These are phyloP conservation scores for Spea hammondii DNA, from an alignment of 2,797 vertebrate genomes.

Conservation along the genomic window DNA sequence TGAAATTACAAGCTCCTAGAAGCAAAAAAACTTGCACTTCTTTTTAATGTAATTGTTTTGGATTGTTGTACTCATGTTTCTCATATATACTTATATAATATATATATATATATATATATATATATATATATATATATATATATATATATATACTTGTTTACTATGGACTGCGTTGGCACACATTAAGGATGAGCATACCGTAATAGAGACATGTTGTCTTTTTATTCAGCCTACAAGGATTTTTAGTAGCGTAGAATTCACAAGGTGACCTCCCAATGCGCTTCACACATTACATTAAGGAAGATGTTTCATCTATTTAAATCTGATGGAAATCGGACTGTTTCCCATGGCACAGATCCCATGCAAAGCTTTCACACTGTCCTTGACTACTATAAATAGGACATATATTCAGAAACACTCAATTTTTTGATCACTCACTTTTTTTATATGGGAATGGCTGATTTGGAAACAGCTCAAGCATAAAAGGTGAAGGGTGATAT, in stretches of 20 bases:
- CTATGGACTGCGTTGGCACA: too few relatives aligned
- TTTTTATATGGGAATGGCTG: constrained; percentile 41
- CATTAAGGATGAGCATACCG: too few relatives aligned
- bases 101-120: too few relatives aligned
- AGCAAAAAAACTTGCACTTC: too few relatives aligned
- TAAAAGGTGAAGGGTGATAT: constrained; percentile 29
- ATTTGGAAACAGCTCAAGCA: constrained; percentile 39
- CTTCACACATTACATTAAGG: constrained; percentile 39
- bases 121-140: too few relatives aligned
- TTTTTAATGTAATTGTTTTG: too few relatives aligned
- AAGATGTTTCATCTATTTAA: constrained; percentile 50
- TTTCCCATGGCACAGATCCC: constrained; percentile 49
- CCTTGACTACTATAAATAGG: constrained; percentile 48
- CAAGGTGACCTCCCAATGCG: constrained; percentile 48
- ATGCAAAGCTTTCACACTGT: constrained; percentile 39
- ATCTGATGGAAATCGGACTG: constrained; percentile 46
- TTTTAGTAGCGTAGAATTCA: constrained; percentile 24
- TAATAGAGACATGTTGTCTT: too few relatives aligned
- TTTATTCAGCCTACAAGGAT: neutral
- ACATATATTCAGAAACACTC: constrained; percentile 46
- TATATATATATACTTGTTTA: too few relatives aligned
- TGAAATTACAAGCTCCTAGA: too few relatives aligned
- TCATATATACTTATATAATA: too few relatives aligned
- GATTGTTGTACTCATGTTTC: too few relatives aligned
- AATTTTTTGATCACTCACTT: constrained; percentile 29